A percentile compares a stretch with the other conserved stretches of the same genome.
Conservation (phyloP, 2,797 vertebrate genomes). For the Chelonia mydas region DNA sequence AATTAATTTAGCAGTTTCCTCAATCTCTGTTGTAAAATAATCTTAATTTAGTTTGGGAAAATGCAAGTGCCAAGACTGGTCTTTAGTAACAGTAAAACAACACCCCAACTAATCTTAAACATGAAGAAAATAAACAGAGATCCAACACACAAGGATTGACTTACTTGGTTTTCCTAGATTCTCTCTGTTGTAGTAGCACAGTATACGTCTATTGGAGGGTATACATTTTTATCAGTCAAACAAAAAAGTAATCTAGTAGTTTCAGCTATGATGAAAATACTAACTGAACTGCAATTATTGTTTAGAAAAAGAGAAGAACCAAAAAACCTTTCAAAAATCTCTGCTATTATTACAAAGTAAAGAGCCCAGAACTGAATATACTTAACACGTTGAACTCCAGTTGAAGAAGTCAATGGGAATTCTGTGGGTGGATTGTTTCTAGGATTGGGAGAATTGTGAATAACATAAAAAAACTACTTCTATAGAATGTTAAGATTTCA, state of each 20-base stretch:
- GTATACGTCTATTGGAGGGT: background rate
- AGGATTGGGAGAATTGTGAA: background rate
- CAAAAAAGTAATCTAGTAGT: background rate
- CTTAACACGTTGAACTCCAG: background rate
- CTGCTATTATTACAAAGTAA: background rate
- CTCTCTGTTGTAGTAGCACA: background rate
- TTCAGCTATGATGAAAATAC: background rate
- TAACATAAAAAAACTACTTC: background rate
- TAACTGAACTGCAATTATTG: background rate
- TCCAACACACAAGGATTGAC: background rate
- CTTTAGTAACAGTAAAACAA: background rate
- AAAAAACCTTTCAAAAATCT: background rate
- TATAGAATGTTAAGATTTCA: background rate
- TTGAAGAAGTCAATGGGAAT: background rate
- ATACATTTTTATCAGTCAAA: background rate
- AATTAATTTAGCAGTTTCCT: background rate
- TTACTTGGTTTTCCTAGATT: background rate
- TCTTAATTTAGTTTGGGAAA: background rate
- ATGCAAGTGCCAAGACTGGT: background rate
- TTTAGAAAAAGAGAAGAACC: background rate
- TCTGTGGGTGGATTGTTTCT: background rate
- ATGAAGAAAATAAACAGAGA: background rate
- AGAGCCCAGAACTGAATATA: background rate
- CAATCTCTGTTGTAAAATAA: background rate
- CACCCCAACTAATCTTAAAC: background rate